Evolutionary conservation across 2,797 vertebrate species (phyloP).

Genomic region (Chanos chanos): DNA sequence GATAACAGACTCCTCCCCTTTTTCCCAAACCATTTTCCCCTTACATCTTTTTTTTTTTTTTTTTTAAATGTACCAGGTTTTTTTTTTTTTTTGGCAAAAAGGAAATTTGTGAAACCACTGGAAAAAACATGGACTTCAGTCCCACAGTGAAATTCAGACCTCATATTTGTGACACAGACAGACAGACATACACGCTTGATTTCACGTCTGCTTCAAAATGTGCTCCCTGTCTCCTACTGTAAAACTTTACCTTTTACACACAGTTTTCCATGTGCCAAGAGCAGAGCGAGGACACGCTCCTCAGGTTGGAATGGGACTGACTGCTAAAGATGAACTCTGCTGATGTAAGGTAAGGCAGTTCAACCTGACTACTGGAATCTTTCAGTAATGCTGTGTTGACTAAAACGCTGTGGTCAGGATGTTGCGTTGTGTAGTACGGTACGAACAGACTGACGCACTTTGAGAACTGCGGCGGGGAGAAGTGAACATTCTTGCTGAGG

Average conservation of each 20-base stretch:
- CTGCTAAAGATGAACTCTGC: no score
- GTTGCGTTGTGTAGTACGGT: no score
- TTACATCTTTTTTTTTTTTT: slow-evolving; percentile 49
- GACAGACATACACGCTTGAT: slow-evolving; percentile 47
- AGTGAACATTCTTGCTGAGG: background rate
- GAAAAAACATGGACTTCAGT: slow-evolving; percentile 53
- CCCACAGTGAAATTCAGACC: slow-evolving; percentile 39
- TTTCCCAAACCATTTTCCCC: slow-evolving; percentile 52
- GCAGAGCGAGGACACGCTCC: no score
- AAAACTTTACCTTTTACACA: no score
- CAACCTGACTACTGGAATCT: no score
- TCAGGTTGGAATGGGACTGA: no score
- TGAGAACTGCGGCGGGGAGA: background rate
- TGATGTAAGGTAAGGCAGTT: no score
- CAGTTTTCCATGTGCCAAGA: no score
- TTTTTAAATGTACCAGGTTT: slow-evolving; percentile 29
- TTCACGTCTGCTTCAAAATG: slow-evolving; percentile 40
- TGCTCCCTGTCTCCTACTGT: no score
- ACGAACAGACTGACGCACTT: no score
- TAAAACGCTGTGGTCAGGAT: no score
- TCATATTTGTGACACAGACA: slow-evolving; percentile 47
- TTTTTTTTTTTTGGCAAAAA: slow-evolving; percentile 63
- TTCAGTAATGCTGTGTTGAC: no score
- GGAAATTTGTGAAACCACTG: slow-evolving; percentile 65
- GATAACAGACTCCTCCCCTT: slow-evolving; percentile 51